Base-by-base conservation (phyloP, 2,113 vertebrate species). In the Notarius lentiginosus region DNA sequence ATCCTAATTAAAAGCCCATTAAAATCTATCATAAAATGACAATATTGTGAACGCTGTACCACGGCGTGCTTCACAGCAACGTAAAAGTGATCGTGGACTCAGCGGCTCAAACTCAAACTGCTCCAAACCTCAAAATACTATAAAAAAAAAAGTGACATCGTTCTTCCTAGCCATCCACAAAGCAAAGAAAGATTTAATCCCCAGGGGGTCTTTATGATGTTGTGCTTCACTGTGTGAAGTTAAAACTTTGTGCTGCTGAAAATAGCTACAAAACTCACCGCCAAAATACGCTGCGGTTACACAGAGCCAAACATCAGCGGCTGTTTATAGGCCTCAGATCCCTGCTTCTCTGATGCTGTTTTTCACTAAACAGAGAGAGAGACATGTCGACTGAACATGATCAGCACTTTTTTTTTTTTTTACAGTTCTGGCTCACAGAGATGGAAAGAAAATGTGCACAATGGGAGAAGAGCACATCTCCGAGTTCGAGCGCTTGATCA, bases 401-500 rank as follows among this genome's bases (percentile, higher is more conserved):
- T 20, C 18, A 0, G 70, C 11, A 9, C 7, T 41, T 41, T 41
- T 41, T 41, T 17, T 17, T 47, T 47, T 72, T 72, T 73, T 24
- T 22, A 20, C 72, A 24, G 72, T 24, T 56, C 18, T 20, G 58
- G 47, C 58, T 84, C 41, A 20, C 73, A 49, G 47, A 2, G 8
- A 12, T 22, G 12, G 47, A 76, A 68, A 84, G 24, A 4, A 61
- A 84, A 58, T 27, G 5, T 55, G 77, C 55, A 82, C 22, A 60
- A 7, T 27, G 22, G 4, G 9, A 66, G 18, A 1, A 1, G 30
- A 70, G 84, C 56, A 63, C 41, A 34, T n/a, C 68, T 73, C 30
- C 24, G 68, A 84, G 84, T 81, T 90, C 88, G 88, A 87, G 85
- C 77, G 88, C 84, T 91, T 92, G 91, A 93, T 92, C 91, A 91